Base-by-base conservation (phyloP, 2,888 invertebrate genomes). In the Endotricha flammealis region DNA sequence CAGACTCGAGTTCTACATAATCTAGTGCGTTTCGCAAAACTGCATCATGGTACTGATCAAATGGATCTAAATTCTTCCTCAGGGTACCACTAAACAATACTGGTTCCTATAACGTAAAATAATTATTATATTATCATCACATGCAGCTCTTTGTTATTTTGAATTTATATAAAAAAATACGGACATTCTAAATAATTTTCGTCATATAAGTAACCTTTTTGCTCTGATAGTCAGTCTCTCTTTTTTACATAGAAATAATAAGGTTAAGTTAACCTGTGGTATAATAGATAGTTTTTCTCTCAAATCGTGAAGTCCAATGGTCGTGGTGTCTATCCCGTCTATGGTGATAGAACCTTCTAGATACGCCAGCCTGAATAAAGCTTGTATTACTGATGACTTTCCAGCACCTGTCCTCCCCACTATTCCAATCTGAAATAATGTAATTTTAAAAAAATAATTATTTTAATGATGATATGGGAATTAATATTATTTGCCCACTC, bases 41-140 rank as follows among this genome's bases (percentile, higher is more conserved):
- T 1, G 89, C 88, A 56, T 97, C 97, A 0, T 88, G 71, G 56
- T 91, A 93, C 48, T 92, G 89, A 39, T 92, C 88, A 57, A 93
- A 93, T 0, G 94, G 94, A 75, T 94, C 94, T 42, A 94, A 77
- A 67, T 94, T 95, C 57, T 92, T 91, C 20, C 97, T 89, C 68
- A 97, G 85, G 0, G 93, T 92, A 2, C 96, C 97, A 24, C 94
- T 93, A 64, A 97, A 95, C 8, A 95, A 66, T 2, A 95, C 92
- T 0, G 95, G 95, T 57, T 94, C 94, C 82, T 95, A 89, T 51
- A 34, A 25, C 13, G 16, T 11, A 16, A 16, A 16, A 16, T n/a
- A n/a, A n/a, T n/a, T 6, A 8, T 16, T 9, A 12, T 11, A 17
- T 7, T 14, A 1, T 14, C 8, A 24, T 25, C 7, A 27, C n/a